phyloP scores from a whole-genome alignment of 2,888 invertebrate genomes.

The Drosophila putrida region DNA sequence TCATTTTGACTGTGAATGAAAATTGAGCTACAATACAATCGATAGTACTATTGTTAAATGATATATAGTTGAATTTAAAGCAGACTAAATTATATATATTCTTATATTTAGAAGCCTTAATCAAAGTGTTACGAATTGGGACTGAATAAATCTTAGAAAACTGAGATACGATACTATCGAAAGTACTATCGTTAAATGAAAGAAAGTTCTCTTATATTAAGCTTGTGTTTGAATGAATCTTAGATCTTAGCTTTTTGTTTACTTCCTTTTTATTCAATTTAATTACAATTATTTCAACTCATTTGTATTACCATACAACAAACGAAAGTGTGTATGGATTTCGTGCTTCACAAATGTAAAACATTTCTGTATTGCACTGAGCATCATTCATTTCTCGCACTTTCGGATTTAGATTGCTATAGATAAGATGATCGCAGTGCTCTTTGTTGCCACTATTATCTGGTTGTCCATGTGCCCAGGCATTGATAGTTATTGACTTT shows the following conservation, averaged over 20 bases:
- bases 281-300: not conserved
- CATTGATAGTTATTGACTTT: slow-evolving; percentile 29
- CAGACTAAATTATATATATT: too few relatives aligned
- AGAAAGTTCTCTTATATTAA: too few relatives aligned
- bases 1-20: not conserved
- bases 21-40: not conserved
- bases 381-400: slow-evolving; percentile 11
- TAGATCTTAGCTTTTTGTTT: not conserved
- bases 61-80: not conserved
- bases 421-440: slow-evolving; percentile 24
- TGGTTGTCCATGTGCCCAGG: slow-evolving; percentile 56
- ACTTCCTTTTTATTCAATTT: not conserved
- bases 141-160: too few relatives aligned
- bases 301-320: slow-evolving; percentile 5
- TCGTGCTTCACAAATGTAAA: slow-evolving; percentile 26
- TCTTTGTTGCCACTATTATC: slow-evolving; percentile 31
- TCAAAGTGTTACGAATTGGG: too few relatives aligned
- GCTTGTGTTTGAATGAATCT: too few relatives aligned
- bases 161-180: too few relatives aligned
- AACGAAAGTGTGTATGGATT: slow-evolving; percentile 16
- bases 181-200: too few relatives aligned
- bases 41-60: not conserved
- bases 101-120: too few relatives aligned
- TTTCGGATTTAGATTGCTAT: too few relatives aligned
- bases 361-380: not conserved